Base-by-base conservation (phyloP, 2,888 invertebrate genomes). In the Pyrrhia umbra region DNA sequence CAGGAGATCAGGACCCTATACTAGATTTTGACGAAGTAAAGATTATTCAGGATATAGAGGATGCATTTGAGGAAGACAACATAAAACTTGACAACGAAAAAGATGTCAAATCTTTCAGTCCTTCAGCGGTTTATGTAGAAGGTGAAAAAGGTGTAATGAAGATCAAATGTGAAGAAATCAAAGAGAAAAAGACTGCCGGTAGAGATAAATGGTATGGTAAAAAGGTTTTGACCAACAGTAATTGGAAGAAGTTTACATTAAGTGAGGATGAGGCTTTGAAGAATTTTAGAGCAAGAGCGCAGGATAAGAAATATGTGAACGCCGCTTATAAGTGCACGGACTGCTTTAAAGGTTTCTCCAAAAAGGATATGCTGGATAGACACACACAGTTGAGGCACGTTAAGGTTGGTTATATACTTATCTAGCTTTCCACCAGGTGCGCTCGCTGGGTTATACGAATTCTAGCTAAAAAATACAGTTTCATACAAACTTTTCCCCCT, bases 261-360 rank as follows among this genome's bases (percentile, higher is more conserved):
- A 84, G 84, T 1, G 94, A 94, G 59, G 91, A 92, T 3, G 91
- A 93, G 43, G 94, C 94, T 0, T 30, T 91, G 6, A 84, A 85
- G 54, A 88, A 85, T 43, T 93, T 93, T 55, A 79, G 83, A 50
- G 80, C 78, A 0, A 88, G 82, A 56, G 84, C 87, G 0, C 82
- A 88, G 4, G 83, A 88, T 70, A 66, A 82, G 1, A 90, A 89
- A 62, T 92, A 92, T 81, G 49, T 85, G 47, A 71, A 84, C 8
- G 89, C 92, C 0, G 74, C 84, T 0, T 90, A 77, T 62, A 92
- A 92, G 73, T 94, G 94, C 73, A 78, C 75, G 0, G 86, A 90
- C 45, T 94, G 94, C 66, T 90, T 89, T 43, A 92, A 90, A 74
- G 88, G 91, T 0, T 94, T 94, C 58, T 92, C 92, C 0, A 92